Conservation (phyloP, 2,888 invertebrate genomes). For the Nemotelus nigrinus region DNA sequence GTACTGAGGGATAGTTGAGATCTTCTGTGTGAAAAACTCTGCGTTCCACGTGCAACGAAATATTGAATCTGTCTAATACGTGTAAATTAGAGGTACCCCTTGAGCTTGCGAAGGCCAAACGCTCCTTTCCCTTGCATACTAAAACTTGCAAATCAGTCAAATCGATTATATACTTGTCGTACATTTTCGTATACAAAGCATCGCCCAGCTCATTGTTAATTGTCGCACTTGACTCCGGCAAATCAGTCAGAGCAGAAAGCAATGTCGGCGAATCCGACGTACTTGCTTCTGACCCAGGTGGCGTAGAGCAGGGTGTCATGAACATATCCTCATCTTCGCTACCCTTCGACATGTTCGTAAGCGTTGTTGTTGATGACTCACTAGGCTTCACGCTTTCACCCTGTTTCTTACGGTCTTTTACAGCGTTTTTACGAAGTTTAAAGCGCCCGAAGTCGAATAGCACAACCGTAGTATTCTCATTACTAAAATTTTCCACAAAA, state of each 20-base stretch:
- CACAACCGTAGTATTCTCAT: constrained; percentile 79
- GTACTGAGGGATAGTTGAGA: constrained; percentile 86
- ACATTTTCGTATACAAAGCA: constrained; percentile 74
- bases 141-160: constrained; percentile 87
- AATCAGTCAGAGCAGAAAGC: constrained; percentile 65
- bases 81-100: constrained; percentile 87
- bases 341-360: constrained; percentile 54
- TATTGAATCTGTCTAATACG: constrained; percentile 82
- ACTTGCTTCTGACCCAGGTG: constrained; percentile 79
- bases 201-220: constrained; percentile 68
- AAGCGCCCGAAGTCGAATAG: constrained; percentile 93
- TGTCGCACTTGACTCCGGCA: constrained; percentile 64
- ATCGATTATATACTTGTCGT: constrained; percentile 82
- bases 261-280: constrained; percentile 65
- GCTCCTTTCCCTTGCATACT: constrained; percentile 87
- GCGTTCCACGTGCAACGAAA: constrained; percentile 78
- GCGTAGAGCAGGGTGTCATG: constrained; percentile 88
- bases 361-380: constrained; percentile 3
- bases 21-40: constrained; percentile 84
- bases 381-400: constrained; percentile 27
- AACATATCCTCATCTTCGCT: constrained; percentile 73
- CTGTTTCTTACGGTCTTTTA: constrained; percentile 52
- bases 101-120: constrained; percentile 88
- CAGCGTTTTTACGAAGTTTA: constrained; percentile 59
- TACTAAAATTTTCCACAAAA: constrained; percentile 82